phyloP scores from a whole-genome alignment of 2,888 invertebrate species.

The Caenorhabditis sp. region DNA sequence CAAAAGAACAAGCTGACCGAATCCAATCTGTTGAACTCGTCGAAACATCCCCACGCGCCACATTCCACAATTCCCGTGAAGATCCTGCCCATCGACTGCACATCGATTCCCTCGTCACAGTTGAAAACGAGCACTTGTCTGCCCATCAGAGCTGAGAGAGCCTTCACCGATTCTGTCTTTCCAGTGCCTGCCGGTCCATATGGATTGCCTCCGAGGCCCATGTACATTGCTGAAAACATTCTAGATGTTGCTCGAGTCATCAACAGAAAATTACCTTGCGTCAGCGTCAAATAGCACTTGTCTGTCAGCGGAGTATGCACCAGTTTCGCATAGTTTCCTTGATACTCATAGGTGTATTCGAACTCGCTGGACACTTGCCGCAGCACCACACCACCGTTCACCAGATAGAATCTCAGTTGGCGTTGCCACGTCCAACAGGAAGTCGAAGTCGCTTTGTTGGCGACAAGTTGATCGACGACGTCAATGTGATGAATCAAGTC shows the following conservation, averaged over 20 bases:
- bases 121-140: conserved; percentile 93
- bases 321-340: conserved; percentile 95
- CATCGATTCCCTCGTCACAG: conserved; percentile 98
- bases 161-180: conserved; percentile 97
- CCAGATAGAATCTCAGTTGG: conserved; percentile 88
- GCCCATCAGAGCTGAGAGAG: conserved; percentile 91
- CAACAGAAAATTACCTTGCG: too few relatives aligned
- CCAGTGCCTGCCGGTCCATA: conserved; percentile 99
- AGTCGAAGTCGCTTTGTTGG: conserved; percentile 85
- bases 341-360: conserved; percentile 97
- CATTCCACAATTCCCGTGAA: conserved; percentile 92
- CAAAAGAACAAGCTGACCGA: conserved; percentile 35
- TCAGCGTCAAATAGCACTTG: conserved; percentile 96
- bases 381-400: conserved; percentile 86
- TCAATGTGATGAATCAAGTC: conserved; percentile 94
- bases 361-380: conserved; percentile 96
- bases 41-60: conserved; percentile 99
- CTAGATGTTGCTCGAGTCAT: neutral
- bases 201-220: conserved; percentile 98
- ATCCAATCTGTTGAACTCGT: conserved; percentile 97
- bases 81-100: conserved; percentile 93
- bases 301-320: conserved; percentile 97
- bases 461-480: conserved; percentile 90
- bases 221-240: conserved; percentile 88
- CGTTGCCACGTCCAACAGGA: conserved; percentile 94